A percentile compares a stretch with the other conserved stretches of the same genome.
These are phyloP conservation scores for Drosophila macrospina DNA, from an alignment of 2,888 invertebrate genomes.

Conservation along the genomic window DNA sequence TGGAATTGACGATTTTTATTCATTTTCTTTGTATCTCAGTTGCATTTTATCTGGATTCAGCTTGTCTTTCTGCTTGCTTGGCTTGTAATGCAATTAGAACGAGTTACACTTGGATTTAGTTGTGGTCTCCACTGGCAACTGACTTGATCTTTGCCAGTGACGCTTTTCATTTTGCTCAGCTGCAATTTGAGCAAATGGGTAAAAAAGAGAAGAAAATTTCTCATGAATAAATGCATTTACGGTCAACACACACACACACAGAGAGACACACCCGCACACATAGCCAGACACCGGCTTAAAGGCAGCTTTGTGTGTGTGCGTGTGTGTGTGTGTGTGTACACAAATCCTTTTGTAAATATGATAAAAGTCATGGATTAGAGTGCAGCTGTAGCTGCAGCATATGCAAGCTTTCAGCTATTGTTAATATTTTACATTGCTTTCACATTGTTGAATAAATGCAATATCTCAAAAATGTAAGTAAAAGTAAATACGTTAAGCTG, in stretches of 20 bases:
- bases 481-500: slow-evolving; percentile 41
- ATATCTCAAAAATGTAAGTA: slow-evolving; percentile 29
- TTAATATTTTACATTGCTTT: slow-evolving; percentile 57
- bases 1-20: background rate
- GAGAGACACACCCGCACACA: background rate
- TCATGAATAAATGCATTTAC: slow-evolving; percentile 71
- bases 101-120: slow-evolving; percentile 30
- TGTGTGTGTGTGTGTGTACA: slow-evolving; percentile 30
- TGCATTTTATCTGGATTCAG: slow-evolving; percentile 7
- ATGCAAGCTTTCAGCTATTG: slow-evolving; percentile 63
- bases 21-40: slow-evolving; percentile 12
- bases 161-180: slow-evolving; percentile 29
- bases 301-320: slow-evolving; percentile 22
- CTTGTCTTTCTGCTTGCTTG: slow-evolving; percentile 35
- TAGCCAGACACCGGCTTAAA: background rate
- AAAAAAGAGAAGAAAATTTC: slow-evolving; percentile 13
- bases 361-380: slow-evolving; percentile 57
- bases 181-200: slow-evolving; percentile 36
- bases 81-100: slow-evolving; percentile 43
- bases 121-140: slow-evolving; percentile 20
- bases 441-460: slow-evolving; percentile 25
- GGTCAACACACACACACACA: slow-evolving; percentile 29
- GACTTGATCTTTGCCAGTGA: slow-evolving; percentile 27
- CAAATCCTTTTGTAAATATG: slow-evolving; percentile 55
- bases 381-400: slow-evolving; percentile 38